These are phyloP conservation scores for Carapus acus DNA, from an alignment of 2,797 vertebrate genomes.

Conservation along the genomic window DNA sequence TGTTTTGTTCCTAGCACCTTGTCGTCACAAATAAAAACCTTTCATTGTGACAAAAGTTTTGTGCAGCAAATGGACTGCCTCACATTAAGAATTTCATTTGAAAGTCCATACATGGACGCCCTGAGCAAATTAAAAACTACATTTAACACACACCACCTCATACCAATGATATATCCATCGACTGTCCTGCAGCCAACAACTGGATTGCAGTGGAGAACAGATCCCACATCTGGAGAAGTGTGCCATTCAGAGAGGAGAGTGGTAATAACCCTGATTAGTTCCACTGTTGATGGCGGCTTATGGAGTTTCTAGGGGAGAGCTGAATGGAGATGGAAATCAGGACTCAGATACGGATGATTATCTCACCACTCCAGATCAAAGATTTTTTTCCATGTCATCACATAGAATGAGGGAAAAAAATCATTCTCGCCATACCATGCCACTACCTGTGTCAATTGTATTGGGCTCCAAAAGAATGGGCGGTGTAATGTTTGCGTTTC, in stretches of 20 bases:
- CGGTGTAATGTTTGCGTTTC: conserved; percentile 9
- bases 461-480: conserved; percentile 8
- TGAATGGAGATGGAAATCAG: conserved; percentile 68
- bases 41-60: too few species aligned
- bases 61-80: too few species aligned
- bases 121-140: too few species aligned
- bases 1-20: too few species aligned
- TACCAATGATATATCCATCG: conserved; percentile 9
- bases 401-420: conserved; percentile 53
- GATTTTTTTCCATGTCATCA: conserved; percentile 56
- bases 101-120: too few species aligned
- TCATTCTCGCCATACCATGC: conserved; percentile 34
- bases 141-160: too few species aligned
- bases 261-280: conserved; percentile 67
- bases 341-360: conserved; percentile 68
- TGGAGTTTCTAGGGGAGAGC: conserved; percentile 61
- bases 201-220: background rate
- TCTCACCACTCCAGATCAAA: conserved; percentile 69
- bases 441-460: conserved; percentile 39
- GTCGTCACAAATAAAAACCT: too few species aligned
- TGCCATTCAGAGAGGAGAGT: conserved; percentile 38
- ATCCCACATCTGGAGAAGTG: conserved; percentile 57
- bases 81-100: too few species aligned
- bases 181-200: conserved; percentile 9
- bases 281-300: conserved; percentile 53